phyloP scores from a whole-genome alignment of 2,888 invertebrate genomes.

The Melieria picta region DNA sequence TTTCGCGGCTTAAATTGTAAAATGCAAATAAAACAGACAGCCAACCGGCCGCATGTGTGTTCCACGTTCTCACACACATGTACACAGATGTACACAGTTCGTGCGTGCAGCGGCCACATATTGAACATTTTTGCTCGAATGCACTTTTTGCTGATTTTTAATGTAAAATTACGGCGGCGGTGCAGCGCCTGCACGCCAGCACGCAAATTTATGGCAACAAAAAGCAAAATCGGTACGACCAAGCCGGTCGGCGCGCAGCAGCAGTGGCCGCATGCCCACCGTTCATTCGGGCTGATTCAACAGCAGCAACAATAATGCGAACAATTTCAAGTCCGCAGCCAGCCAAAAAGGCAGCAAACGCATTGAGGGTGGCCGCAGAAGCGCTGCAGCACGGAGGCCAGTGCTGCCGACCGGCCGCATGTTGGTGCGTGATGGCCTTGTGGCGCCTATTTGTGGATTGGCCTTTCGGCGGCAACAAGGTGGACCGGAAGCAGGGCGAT shows the following conservation, averaged over 20 bases:
- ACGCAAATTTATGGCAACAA: constrained; percentile 5
- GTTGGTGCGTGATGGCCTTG: too few relatives aligned
- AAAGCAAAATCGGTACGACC: constrained; percentile 5
- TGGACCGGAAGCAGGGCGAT: too few relatives aligned
- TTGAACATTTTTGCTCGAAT: constrained; percentile 52
- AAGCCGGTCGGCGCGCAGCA: not conserved
- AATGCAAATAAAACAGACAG: constrained; percentile 52
- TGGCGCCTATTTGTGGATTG: too few relatives aligned
- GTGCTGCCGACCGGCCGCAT: too few relatives aligned
- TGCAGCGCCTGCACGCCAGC: not conserved
- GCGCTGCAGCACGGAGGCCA: too few relatives aligned
- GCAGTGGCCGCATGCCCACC: too few relatives aligned
- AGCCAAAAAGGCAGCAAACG: too few relatives aligned
- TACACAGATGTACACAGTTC: not conserved
- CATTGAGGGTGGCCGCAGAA: too few relatives aligned
- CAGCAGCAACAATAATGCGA: too few relatives aligned
- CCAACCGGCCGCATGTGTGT: not conserved
- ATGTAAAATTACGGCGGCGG: constrained; percentile 36
- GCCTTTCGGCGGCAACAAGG: too few relatives aligned
- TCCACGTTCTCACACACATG: not conserved
- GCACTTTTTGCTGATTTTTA: constrained; percentile 46
- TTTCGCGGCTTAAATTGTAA: constrained; percentile 55
- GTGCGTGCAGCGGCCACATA: constrained; percentile 41
- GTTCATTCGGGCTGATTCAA: too few relatives aligned
- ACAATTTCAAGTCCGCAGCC: too few relatives aligned